Conservation (phyloP, 2,888 invertebrate genomes). For the Octonoba sinensis region DNA sequence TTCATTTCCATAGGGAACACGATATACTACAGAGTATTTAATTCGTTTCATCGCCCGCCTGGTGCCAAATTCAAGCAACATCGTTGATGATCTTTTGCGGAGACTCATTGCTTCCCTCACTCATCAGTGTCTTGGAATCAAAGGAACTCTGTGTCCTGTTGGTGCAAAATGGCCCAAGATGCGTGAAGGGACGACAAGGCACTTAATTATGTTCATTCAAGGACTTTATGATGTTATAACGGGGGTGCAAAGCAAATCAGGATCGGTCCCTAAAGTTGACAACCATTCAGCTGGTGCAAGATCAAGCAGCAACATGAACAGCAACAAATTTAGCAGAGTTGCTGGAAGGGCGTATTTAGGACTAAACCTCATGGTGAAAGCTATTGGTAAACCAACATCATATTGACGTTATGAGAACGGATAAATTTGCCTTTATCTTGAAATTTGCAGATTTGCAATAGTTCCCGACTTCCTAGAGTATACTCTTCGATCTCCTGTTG, state of each 20-base stretch:
- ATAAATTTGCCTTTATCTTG: background rate
- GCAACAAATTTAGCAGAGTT: constrained; percentile 56
- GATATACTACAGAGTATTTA: constrained; percentile 81
- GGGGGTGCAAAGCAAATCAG: constrained; percentile 36
- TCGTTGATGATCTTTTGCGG: constrained; percentile 77
- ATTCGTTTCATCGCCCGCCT: constrained; percentile 79
- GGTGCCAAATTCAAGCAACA: constrained; percentile 76
- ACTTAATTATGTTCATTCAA: constrained; percentile 63
- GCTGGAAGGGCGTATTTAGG: constrained; percentile 60
- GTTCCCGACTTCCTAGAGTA: background rate
- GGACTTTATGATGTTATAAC: constrained; percentile 59
- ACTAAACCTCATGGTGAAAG: constrained; percentile 63
- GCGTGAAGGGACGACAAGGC: constrained; percentile 65
- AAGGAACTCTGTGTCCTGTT: constrained; percentile 69
- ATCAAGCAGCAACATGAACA: constrained; percentile 22
- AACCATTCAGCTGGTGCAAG: constrained; percentile 22
- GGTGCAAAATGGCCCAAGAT: constrained; percentile 66
- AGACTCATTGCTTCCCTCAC: constrained; percentile 79
- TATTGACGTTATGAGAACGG: constrained; percentile 24
- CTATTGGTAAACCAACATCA: constrained; percentile 73
- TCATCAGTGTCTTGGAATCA: constrained; percentile 77
- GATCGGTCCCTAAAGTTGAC: constrained; percentile 6
- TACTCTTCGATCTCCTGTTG: background rate
- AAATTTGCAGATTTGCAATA: no score
- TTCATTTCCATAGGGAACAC: constrained; percentile 75